Evolutionary conservation across 2,797 vertebrate genomes (phyloP).

Genomic region (Melanotaenia parkinsoni): DNA sequence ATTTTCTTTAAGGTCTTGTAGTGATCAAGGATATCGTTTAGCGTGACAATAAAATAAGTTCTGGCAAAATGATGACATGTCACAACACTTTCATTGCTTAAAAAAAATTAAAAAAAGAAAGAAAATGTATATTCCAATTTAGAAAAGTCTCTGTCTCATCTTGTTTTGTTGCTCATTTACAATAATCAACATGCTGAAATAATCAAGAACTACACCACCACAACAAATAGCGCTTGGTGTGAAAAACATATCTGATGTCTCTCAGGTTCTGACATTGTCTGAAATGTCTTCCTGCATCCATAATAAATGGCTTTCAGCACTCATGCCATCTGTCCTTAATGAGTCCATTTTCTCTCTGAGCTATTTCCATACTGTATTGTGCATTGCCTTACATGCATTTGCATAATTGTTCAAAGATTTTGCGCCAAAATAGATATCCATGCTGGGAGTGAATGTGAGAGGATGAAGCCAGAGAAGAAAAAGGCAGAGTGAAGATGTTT

Average conservation of each 20-base stretch:
- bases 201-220: constrained; percentile 78
- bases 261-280: constrained; percentile 80
- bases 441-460: constrained; percentile 85
- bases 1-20: constrained; percentile 34
- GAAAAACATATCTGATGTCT: constrained; percentile 80
- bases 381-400: constrained; percentile 91
- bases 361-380: constrained; percentile 94
- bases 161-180: constrained; percentile 61
- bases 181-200: constrained; percentile 73
- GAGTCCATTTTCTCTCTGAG: constrained; percentile 90
- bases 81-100: constrained; percentile 27
- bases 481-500: constrained; percentile 85
- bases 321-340: constrained; percentile 95
- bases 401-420: constrained; percentile 99
- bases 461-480: constrained; percentile 79
- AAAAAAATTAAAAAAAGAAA: constrained; percentile 22
- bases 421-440: constrained; percentile 95
- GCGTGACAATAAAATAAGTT: constrained; percentile 22
- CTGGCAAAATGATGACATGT: constrained; percentile 33
- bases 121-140: constrained; percentile 36
- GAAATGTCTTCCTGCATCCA: constrained; percentile 77
- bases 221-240: constrained; percentile 77
- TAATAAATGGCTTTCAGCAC: constrained; percentile 89
- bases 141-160: constrained; percentile 30
- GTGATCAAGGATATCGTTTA: constrained; percentile 44